Conservation (phyloP, 2,113 vertebrate genomes). For the Ifrita kowaldi region DNA sequence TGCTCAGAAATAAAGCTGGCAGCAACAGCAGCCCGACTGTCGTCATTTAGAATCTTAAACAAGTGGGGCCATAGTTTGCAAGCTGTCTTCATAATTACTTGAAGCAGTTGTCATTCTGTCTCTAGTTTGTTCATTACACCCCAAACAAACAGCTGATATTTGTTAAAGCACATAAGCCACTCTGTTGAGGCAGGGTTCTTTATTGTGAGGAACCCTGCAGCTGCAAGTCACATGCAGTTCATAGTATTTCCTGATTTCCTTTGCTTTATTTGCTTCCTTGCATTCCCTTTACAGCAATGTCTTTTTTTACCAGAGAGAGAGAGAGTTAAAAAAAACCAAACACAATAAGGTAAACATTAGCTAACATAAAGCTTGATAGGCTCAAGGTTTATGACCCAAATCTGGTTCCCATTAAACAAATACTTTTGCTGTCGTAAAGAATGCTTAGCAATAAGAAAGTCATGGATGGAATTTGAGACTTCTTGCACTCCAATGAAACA, state of each 20-base stretch:
- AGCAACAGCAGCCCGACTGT: slow-evolving; percentile 67
- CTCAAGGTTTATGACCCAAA: slow-evolving; percentile 69
- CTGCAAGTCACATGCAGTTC: slow-evolving; percentile 69
- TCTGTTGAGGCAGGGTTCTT: slow-evolving; percentile 69
- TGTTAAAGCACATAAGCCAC: slow-evolving; percentile 72
- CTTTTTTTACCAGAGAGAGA: slow-evolving; percentile 26
- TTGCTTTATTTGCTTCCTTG: slow-evolving; percentile 66
- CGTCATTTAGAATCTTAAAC: slow-evolving; percentile 70
- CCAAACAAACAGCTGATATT: slow-evolving; percentile 74
- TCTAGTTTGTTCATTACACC: slow-evolving; percentile 70
- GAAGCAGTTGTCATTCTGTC: slow-evolving; percentile 75
- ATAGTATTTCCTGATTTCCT: slow-evolving; percentile 65
- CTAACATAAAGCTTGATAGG: slow-evolving; percentile 65
- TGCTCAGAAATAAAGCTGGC: slow-evolving; percentile 76
- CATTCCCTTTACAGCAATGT: slow-evolving; percentile 50
- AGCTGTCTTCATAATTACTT: slow-evolving; percentile 76
- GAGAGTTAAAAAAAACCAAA: background rate
- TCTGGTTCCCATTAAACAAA: slow-evolving; percentile 65
- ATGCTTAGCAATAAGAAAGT: slow-evolving; percentile 52
- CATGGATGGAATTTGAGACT: slow-evolving; percentile 39
- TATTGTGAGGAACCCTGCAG: slow-evolving; percentile 63
- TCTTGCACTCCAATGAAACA: background rate
- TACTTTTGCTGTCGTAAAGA: slow-evolving; percentile 30
- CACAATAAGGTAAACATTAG: slow-evolving; percentile 74
- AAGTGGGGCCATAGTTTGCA: slow-evolving; percentile 73